Percentiles rank a stretch among this genome's conserved stretches.
These are phyloP conservation scores for Anarhynchus alexandrinus DNA, from an alignment of 2,113 vertebrate species.

Conservation along the genomic window DNA sequence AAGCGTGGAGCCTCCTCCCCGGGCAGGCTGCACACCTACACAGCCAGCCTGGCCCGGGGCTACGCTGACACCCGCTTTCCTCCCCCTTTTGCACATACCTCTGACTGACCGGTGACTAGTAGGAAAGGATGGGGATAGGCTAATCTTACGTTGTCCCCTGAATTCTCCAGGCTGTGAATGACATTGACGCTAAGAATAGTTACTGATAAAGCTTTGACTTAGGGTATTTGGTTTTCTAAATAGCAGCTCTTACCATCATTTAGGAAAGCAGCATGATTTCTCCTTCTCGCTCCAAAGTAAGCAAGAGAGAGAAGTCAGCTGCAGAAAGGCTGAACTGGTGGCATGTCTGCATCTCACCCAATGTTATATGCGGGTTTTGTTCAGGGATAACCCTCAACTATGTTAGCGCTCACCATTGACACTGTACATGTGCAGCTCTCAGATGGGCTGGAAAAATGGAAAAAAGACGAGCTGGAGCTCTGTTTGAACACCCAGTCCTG, in stretches of 20 bases:
- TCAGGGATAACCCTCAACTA: neutral
- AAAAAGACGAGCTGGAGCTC: neutral
- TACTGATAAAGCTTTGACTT: neutral
- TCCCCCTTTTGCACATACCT: neutral
- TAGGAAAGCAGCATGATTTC: neutral
- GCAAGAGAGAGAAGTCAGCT: neutral
- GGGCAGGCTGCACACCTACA: rapidly evolving
- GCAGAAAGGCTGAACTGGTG: neutral
- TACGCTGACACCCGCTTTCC: neutral
- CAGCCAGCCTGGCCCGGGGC: neutral
- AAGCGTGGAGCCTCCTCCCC: neutral
- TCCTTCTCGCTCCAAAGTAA: neutral
- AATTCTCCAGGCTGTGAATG: neutral
- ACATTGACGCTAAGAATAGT: neutral
- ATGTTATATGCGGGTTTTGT: neutral
- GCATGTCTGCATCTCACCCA: neutral
- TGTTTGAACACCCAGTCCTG: neutral
- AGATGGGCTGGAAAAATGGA: neutral
- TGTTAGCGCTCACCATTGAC: neutral
- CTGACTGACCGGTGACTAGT: neutral
- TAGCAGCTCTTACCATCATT: neutral
- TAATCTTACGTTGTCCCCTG: neutral
- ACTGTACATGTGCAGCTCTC: neutral
- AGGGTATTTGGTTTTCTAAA: neutral
- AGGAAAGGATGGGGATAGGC: neutral